phyloP scores from a whole-genome alignment of 2,888 invertebrate species.

The Xylophagus ater region DNA sequence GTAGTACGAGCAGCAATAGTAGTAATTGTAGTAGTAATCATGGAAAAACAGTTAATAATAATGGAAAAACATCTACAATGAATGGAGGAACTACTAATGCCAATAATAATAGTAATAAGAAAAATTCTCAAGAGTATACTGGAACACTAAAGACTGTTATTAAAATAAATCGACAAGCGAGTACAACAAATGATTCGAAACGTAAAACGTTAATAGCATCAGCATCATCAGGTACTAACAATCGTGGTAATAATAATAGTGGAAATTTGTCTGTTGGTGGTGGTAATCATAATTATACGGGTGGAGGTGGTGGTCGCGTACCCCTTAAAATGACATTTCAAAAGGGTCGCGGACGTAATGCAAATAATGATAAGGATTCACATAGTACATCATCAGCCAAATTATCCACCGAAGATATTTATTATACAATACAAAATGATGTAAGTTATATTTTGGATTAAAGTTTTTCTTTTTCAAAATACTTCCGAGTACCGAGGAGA shows the following conservation, averaged over 20 bases:
- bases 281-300: constrained; percentile 15
- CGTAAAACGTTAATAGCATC: too few species aligned
- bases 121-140: constrained; percentile 46
- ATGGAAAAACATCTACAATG: constrained; percentile 8
- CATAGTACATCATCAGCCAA: constrained; percentile 26
- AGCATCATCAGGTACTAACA: constrained; percentile 13
- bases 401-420: constrained; percentile 37
- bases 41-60: not conserved
- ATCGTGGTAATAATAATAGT: constrained; percentile 17
- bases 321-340: constrained; percentile 70
- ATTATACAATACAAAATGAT: constrained; percentile 64
- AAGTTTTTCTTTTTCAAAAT: not conserved
- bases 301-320: constrained; percentile 39
- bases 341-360: constrained; percentile 51
- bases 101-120: constrained; percentile 19
- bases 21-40: constrained; percentile 1
- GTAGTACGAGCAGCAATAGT: constrained; percentile 16
- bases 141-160: constrained; percentile 78
- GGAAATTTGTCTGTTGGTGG: constrained; percentile 17
- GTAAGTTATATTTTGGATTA: constrained; percentile 31
- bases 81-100: constrained; percentile 8
- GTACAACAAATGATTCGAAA: constrained; percentile 17
- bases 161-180: constrained; percentile 50
- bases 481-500: too few species aligned
- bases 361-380: constrained; percentile 38